Conservation (phyloP, 2,888 invertebrate species). For the Listrodromus nycthemerus region DNA sequence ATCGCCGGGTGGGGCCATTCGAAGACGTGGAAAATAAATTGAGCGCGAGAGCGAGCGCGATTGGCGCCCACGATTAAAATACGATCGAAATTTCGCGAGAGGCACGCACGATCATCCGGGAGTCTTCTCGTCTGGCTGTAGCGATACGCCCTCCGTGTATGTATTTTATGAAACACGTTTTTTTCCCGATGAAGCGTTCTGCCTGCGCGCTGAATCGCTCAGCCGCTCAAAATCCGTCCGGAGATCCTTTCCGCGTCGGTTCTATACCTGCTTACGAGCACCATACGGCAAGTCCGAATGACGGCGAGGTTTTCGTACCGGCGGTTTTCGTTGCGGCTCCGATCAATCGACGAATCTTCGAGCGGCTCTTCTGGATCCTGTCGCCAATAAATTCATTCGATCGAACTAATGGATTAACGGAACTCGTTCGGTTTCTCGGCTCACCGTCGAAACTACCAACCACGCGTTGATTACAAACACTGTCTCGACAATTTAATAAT, state of each 20-base stretch:
- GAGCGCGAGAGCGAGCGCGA: conserved; percentile 51
- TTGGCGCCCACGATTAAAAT: conserved; percentile 69
- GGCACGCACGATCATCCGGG: conserved; percentile 53
- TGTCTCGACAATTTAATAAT: background rate
- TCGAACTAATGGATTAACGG: conserved; percentile 18
- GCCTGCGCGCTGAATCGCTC: background rate
- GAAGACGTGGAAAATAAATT: conserved; percentile 67
- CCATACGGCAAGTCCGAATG: conserved; percentile 22
- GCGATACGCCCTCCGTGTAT: conserved; percentile 7
- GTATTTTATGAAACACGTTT: conserved; percentile 10
- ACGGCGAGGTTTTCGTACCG: conserved; percentile 16
- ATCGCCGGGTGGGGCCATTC: conserved; percentile 25
- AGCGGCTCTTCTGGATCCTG: conserved; percentile 3
- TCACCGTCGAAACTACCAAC: background rate
- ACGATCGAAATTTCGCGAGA: conserved; percentile 64
- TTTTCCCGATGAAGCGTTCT: conserved; percentile 9
- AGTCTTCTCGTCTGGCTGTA: conserved; percentile 3
- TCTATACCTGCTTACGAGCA: background rate
- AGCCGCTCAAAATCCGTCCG: conserved; percentile 30
- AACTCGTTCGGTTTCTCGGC: conserved; percentile 30
- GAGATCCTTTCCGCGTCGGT: conserved; percentile 25
- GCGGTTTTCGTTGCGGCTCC: background rate
- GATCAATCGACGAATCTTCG: conserved; percentile 21
- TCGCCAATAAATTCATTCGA: conserved; percentile 37
- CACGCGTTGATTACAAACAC: background rate